Evolutionary conservation across 2,797 vertebrate genomes (phyloP), one percentile per base, ranked within the genome.

Genomic region (Crenuchus spilurus): DNA sequence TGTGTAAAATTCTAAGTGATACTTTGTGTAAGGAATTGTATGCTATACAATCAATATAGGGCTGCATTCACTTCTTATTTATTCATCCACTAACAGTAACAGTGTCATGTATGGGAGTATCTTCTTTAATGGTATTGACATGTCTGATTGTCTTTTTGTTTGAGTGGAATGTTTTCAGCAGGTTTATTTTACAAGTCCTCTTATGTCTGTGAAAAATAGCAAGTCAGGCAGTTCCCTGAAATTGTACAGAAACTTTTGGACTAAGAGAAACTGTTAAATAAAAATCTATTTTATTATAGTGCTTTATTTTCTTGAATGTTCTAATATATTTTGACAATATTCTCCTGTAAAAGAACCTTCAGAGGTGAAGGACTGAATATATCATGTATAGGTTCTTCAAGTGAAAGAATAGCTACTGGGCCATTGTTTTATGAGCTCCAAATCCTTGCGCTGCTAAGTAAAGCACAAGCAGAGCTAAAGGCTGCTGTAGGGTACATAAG

Each of bases 241-340:
- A 71, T 65, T 76, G 51, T 76, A 76, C 68, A 76, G 48, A 62
- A 37, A 48, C 35, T 75, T 75, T 75, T 63, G 20, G 58, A 75
- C 44, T n/a, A 54, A 33, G 51, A 70, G 48, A 69, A 63, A 44
- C 74, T 63, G 65, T 30, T 65, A 24, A 65, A 65, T n/a, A 76
- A 22, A 76, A 60, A 63, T 76, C 61, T 76, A 76, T 76, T 76
- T 76, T 76, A 76, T 66, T 66, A 76, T 64, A 57, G 49, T 66
- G 31, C 49, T 66, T 76, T 71, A 71, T 66, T 76, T 51, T 66
- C 42, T 76, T 58, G 5, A 44, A 51, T 60, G 18, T 58, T 76
- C n/a, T 30, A 41, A 20, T 70, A 26, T 64, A 42, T 49, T 67
- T 35, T 41, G 16, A 48, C 22, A 41, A 60, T 60, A 31, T 41